These are phyloP conservation scores for Aurelia aurita complex sp. Pacific DNA, from an alignment of 30 jellyfish, hydroid and myxozoan species.

Conservation along the genomic window DNA sequence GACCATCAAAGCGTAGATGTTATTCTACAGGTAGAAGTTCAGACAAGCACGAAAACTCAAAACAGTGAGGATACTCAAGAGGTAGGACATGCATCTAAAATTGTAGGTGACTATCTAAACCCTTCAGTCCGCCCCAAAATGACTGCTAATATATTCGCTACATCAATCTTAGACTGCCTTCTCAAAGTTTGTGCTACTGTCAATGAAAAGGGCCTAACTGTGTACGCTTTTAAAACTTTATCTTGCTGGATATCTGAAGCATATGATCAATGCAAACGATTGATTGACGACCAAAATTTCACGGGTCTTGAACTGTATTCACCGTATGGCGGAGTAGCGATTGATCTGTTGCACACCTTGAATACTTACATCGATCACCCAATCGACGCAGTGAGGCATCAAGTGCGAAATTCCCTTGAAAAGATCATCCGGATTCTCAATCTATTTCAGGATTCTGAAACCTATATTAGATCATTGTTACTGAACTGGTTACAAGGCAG, in stretches of 20 bases:
- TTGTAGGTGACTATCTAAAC: no score
- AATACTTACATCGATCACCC: slow-evolving; percentile 76
- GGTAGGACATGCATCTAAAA: no score
- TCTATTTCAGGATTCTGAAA: slow-evolving; percentile 71
- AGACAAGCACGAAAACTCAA: neutral
- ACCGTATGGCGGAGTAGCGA: slow-evolving; percentile 21
- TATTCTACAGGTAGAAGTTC: neutral
- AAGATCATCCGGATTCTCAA: slow-evolving; percentile 56
- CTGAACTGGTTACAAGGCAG: slow-evolving; percentile 33
- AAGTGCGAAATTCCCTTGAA: slow-evolving; percentile 57
- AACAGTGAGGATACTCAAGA: neutral
- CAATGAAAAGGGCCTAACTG: slow-evolving; percentile 65
- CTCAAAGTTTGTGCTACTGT: slow-evolving; percentile 40
- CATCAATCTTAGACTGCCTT: slow-evolving; percentile 21
- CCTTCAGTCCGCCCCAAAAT: neutral
- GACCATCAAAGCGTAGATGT: neutral
- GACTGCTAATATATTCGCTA: slow-evolving; percentile 7
- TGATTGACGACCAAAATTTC: neutral
- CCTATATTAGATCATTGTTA: slow-evolving; percentile 14
- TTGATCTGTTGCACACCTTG: slow-evolving; percentile 42
- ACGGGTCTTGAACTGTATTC: slow-evolving; percentile 6
- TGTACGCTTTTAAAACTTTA: slow-evolving; percentile 62
- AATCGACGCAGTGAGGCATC: slow-evolving; percentile 90
- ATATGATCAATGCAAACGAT: slow-evolving; percentile 24
- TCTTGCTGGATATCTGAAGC: slow-evolving; percentile 72